Evolutionary conservation across 2,113 vertebrate genomes (phyloP).

Genomic region (Phrynocephalus versicolor): DNA sequence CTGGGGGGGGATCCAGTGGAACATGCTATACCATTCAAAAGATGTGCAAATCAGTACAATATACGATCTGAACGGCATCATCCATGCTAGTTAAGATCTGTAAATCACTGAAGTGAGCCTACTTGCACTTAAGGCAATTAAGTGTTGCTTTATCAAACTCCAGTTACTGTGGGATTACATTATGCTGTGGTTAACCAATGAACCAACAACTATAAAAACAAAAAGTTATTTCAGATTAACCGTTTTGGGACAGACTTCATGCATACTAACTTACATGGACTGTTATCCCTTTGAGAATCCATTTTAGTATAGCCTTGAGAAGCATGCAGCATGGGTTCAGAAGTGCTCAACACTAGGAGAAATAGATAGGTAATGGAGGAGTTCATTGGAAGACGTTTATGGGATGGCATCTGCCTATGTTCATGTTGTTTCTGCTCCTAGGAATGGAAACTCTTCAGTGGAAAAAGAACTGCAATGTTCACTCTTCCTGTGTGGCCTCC

Average conservation of each 20-base stretch:
- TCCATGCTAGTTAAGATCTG: neutral
- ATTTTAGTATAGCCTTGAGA: neutral
- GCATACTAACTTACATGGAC: neutral
- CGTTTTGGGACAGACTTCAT: neutral
- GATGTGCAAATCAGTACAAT: neutral
- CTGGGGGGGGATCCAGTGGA: too few species aligned
- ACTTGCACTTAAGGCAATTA: neutral
- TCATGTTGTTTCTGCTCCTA: neutral
- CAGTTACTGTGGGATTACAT: neutral
- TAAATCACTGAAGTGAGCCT: neutral
- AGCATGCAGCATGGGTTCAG: neutral
- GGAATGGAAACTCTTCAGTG: neutral
- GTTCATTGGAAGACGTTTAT: neutral
- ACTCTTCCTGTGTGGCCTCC: neutral
- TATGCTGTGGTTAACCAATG: neutral
- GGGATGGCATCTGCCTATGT: neutral
- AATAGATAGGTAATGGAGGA: neutral
- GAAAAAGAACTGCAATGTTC: neutral
- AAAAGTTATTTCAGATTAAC: neutral
- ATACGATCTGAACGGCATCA: neutral
- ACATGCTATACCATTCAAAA: neutral
- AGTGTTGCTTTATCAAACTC: neutral
- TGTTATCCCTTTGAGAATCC: neutral
- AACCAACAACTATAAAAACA: neutral
- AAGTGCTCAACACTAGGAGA: neutral